These are phyloP conservation scores for Odontophorus gujanensis DNA, from an alignment of 2,113 vertebrate genomes.

Conservation along the genomic window DNA sequence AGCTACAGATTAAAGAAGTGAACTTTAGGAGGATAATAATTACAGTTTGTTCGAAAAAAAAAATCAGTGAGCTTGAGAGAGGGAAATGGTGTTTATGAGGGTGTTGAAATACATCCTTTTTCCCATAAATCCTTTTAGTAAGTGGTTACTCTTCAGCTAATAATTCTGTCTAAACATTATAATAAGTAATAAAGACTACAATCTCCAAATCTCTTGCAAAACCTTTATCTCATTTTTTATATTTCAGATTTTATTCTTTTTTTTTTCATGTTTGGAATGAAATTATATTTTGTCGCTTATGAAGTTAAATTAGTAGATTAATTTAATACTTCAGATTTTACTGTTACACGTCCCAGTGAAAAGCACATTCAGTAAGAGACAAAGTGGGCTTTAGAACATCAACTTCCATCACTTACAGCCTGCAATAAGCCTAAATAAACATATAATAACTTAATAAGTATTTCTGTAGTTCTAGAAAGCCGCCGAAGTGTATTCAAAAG, in stretches of 20 bases:
- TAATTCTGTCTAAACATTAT: not conserved
- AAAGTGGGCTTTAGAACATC: not conserved
- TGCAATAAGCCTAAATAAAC: not conserved
- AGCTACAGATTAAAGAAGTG: not conserved
- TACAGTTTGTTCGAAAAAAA: not conserved
- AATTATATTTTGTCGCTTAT: not conserved
- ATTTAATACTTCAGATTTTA: not conserved
- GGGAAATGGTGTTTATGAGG: not conserved
- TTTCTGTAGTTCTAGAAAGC: not conserved
- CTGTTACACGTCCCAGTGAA: not conserved
- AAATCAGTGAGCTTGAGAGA: not conserved
- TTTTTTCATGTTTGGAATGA: not conserved
- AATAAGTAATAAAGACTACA: not conserved
- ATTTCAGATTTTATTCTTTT: not conserved
- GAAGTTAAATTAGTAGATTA: not conserved
- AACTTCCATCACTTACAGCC: not conserved
- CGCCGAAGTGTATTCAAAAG: rapidly evolving
- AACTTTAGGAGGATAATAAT: not conserved
- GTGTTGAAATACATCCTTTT: not conserved
- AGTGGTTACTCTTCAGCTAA: not conserved
- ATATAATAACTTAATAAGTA: not conserved
- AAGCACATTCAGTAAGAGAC: not conserved
- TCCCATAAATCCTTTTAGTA: not conserved
- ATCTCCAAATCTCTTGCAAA: not conserved
- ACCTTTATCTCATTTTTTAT: not conserved